Conservation (phyloP, 2,113 vertebrate genomes). For the Equus przewalskii region DNA sequence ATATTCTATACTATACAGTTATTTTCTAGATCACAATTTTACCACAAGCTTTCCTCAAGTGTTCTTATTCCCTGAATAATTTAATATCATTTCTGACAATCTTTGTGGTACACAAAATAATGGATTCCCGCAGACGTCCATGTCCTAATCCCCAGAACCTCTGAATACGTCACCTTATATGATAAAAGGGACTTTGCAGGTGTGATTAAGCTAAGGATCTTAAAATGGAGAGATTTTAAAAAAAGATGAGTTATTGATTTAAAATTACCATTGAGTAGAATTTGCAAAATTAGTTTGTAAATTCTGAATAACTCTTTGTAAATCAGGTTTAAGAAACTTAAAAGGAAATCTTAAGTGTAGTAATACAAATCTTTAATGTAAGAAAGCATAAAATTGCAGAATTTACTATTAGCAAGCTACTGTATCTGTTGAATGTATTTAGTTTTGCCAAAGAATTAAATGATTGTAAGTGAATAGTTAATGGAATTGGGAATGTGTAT, state of each 20-base stretch:
- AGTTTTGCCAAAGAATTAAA: background rate
- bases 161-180: background rate
- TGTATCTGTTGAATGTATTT: background rate
- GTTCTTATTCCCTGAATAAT: background rate
- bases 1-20: background rate
- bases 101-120: background rate
- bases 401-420: background rate
- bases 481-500: background rate
- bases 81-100: background rate
- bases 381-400: background rate
- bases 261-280: background rate
- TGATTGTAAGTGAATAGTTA: background rate
- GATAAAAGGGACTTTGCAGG: background rate
- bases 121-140: background rate
- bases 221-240: background rate
- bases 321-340: background rate
- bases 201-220: background rate
- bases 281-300: slow-evolving; percentile 51
- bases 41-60: background rate
- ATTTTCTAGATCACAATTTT: background rate
- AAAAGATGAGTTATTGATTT: slow-evolving; percentile 39
- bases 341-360: background rate
- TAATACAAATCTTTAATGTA: background rate
- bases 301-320: slow-evolving; percentile 51
- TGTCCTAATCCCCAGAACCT: background rate